A percentile compares a stretch with the other conserved stretches of the same genome.
These are phyloP conservation scores for Thamnophis sirtalis DNA, from an alignment of 2,113 vertebrate species.

Conservation along the genomic window DNA sequence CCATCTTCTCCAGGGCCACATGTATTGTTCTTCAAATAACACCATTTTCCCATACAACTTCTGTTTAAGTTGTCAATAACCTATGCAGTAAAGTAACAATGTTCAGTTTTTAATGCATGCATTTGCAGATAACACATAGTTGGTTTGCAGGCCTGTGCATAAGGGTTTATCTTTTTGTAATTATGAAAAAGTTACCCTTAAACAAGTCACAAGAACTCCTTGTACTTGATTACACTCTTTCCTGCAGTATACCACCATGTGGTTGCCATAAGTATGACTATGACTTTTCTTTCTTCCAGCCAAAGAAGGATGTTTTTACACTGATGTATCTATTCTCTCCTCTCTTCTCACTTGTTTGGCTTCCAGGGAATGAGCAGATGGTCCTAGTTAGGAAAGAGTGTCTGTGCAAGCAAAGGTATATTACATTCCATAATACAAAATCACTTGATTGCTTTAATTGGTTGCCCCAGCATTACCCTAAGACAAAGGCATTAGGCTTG, in stretches of 20 bases:
- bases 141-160: background rate
- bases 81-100: background rate
- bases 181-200: background rate
- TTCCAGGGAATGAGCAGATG: background rate
- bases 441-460: background rate
- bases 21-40: background rate
- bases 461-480: background rate
- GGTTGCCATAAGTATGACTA: background rate
- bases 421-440: background rate
- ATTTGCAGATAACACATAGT: background rate
- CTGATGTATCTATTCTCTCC: background rate
- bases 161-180: background rate
- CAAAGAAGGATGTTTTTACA: background rate
- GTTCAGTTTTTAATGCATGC: background rate
- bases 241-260: background rate
- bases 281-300: background rate
- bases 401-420: background rate
- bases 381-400: background rate
- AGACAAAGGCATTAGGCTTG: background rate
- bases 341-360: background rate
- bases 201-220: background rate
- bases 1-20: background rate
- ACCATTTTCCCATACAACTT: too few relatives aligned
- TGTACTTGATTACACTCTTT: background rate
- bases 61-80: background rate